A percentile compares a stretch with the other conserved stretches of the same genome.
Evolutionary conservation across 2,888 invertebrate genomes (phyloP).

Genomic region (Nysson spinosus): DNA sequence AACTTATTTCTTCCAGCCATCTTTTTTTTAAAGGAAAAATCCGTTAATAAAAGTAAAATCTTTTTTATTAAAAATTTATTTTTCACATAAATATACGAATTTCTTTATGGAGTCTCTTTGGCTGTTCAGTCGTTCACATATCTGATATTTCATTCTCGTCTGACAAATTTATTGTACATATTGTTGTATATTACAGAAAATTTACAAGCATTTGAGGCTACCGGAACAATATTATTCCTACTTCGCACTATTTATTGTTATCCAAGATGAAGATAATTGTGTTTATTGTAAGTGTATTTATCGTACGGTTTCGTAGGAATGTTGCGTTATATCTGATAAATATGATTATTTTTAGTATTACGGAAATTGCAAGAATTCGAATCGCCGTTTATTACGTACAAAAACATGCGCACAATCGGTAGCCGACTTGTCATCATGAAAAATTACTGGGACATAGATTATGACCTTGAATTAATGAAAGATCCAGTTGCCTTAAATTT

Average conservation of each 20-base stretch:
- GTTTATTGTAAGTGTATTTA: conserved; percentile 79
- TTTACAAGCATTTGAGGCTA: conserved; percentile 89
- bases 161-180: conserved; percentile 1
- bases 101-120: no score
- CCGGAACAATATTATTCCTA: conserved; percentile 89
- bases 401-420: conserved; percentile 83
- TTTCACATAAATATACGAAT: no score
- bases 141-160: no score
- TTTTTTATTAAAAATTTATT: no score
- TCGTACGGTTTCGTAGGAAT: background rate
- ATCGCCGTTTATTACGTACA: conserved; percentile 95
- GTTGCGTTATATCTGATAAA: background rate
- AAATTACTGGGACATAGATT: conserved; percentile 93
- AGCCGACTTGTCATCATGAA: conserved; percentile 92
- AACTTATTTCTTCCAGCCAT: no score
- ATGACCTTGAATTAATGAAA: conserved; percentile 89
- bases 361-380: conserved; percentile 97
- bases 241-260: conserved; percentile 93
- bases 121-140: no score
- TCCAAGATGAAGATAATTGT: conserved; percentile 85
- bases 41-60: no score
- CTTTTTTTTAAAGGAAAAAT: no score
- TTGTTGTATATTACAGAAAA: conserved; percentile 80
- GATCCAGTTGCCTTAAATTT: conserved; percentile 91
- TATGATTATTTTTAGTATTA: conserved; percentile 79